phyloP scores from a whole-genome alignment of 2,888 invertebrate genomes.

The Icerya purchasi region DNA sequence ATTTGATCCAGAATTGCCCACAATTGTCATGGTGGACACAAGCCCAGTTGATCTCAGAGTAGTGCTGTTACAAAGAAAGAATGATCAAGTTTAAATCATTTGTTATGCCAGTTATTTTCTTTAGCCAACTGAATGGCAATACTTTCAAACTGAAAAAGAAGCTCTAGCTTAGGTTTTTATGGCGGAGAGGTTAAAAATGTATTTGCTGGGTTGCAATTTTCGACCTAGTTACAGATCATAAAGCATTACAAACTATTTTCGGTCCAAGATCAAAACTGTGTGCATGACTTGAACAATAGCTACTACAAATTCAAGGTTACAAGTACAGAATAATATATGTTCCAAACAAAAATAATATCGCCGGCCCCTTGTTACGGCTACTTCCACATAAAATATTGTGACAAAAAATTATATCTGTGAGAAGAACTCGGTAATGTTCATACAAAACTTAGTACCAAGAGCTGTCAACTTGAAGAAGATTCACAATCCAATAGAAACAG shows the following conservation, averaged over 20 bases:
- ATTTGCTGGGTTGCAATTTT: constrained; percentile 6
- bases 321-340: too few relatives aligned
- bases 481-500: too few relatives aligned
- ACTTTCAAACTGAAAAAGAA: constrained; percentile 5
- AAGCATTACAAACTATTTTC: too few relatives aligned
- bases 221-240: constrained; percentile 3
- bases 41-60: constrained; percentile 1
- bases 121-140: not conserved
- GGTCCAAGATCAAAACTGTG: too few relatives aligned
- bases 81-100: not conserved
- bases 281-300: too few relatives aligned
- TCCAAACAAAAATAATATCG: too few relatives aligned
- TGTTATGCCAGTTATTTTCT: constrained; percentile 1
- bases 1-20: not conserved
- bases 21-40: not conserved
- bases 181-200: not conserved
- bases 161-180: constrained; percentile 1
- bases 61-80: not conserved
- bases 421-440: not conserved
- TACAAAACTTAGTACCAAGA: too few relatives aligned
- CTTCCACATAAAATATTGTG: too few relatives aligned
- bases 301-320: too few relatives aligned
- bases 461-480: too few relatives aligned
- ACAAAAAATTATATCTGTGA: too few relatives aligned
- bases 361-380: too few relatives aligned